Evolutionary conservation across 2,113 vertebrate genomes (phyloP).

Genomic region (Craseonycteris thonglongyai): DNA sequence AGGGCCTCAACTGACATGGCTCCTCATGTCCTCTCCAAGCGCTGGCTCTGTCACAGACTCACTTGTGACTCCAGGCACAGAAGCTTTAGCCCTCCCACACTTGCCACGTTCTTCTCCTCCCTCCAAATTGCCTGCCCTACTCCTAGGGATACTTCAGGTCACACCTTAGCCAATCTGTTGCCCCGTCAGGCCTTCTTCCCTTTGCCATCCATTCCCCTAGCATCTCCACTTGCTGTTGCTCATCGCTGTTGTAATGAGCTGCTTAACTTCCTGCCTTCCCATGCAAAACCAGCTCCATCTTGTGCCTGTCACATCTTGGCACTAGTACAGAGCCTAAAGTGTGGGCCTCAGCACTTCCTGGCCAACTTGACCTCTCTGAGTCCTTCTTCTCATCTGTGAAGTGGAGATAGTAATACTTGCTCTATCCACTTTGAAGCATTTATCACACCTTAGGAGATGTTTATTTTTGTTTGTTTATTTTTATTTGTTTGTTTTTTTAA

Average conservation of each 20-base stretch:
- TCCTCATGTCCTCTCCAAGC: background rate
- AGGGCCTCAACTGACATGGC: background rate
- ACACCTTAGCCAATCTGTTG: background rate
- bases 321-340: accelerated
- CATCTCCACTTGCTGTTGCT: background rate
- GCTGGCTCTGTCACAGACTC: background rate
- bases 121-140: background rate
- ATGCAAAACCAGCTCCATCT: background rate
- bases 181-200: too few relatives aligned
- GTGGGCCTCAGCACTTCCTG: background rate
- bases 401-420: background rate
- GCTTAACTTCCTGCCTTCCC: background rate
- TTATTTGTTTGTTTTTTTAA: too few relatives aligned
- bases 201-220: accelerated
- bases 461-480: too few relatives aligned
- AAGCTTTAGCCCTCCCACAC: background rate
- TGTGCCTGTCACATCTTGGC: background rate
- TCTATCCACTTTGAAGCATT: background rate
- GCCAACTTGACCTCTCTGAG: background rate
- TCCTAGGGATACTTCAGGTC: too few relatives aligned
- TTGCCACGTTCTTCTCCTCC: accelerated
- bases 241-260: background rate
- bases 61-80: background rate
- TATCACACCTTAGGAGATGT: background rate
- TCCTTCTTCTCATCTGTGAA: background rate